Base-by-base conservation (phyloP, 2,888 invertebrate species). In the Hanleya hanleyi region DNA sequence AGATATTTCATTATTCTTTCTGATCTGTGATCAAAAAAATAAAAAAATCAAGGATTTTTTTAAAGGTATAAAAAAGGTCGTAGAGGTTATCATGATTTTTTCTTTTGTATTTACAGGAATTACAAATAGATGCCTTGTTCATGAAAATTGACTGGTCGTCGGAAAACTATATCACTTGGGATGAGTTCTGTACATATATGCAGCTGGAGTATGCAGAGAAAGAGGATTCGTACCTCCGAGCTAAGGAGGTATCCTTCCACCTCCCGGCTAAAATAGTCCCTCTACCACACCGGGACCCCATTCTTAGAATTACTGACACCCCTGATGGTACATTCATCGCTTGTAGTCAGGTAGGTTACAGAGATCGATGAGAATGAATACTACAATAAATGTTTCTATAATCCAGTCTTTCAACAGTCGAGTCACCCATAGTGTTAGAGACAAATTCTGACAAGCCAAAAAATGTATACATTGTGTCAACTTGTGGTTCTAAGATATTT, bases 111-210 rank as follows among this genome's bases (percentile, higher is more conserved):
- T 77, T 75, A 5, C 76, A 90, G 89, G 87, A 87, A 70, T 78
- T 80, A 26, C 89, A 89, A 78, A 88, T 90, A 33, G 89, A 90
- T 70, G 84, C 88, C 5, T 78, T 91, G 77, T 91, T 91, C 81
- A 88, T 88, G 82, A 91, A 90, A 81, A 91, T 91, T 49, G 90
- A 91, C 82, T 91, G 90, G 89, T 86, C 89, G 0, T 89, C 89
- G 1, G 86, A 89, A 69, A 90, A 89, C 0, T 75, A 82, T 7
- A 90, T 91, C 75, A 86, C 88, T 0, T 91, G 90, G 91, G 90
- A 91, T 82, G 90, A 90, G 79, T 90, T 91, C 80, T 91, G 91
- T 81, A 90, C 90, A 1, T 91, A 90, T 84, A 90, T 91, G 90
- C 91, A 91, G 79, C 83, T 90, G 66, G 89, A 90, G 75, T 91